Conservation (phyloP, 2,113 vertebrate species). For the Myocastor coypus region DNA sequence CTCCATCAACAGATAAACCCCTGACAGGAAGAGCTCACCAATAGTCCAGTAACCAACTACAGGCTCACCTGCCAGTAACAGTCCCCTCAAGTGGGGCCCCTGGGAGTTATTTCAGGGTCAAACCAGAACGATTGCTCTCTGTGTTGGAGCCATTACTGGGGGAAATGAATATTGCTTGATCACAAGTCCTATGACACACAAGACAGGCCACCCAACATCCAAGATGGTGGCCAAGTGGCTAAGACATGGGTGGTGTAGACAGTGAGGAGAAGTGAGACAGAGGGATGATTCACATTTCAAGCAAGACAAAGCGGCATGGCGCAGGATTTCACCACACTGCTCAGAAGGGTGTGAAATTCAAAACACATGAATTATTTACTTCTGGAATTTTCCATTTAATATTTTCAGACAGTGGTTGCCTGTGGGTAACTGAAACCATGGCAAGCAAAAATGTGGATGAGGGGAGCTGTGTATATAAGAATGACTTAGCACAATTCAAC, state of each 20-base stretch:
- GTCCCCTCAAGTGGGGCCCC: background rate
- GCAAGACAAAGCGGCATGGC: background rate
- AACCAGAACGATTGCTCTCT: background rate
- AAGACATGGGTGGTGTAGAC: too few species aligned
- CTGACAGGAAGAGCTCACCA: fast-evolving
- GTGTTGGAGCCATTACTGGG: background rate
- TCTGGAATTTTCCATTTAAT: background rate
- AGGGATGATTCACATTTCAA: background rate
- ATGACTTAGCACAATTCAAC: background rate
- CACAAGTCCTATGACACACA: background rate
- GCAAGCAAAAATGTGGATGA: background rate
- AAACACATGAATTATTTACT: slow-evolving; percentile 1
- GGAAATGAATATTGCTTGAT: background rate
- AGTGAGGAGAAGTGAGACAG: background rate
- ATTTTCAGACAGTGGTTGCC: slow-evolving; percentile 4
- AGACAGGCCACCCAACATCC: background rate
- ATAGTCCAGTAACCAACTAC: background rate
- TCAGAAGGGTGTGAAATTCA: background rate
- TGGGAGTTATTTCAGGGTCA: background rate
- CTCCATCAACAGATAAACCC: background rate
- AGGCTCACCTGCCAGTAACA: background rate
- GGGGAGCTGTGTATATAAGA: background rate
- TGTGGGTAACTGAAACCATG: slow-evolving; percentile 2
- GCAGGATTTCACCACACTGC: background rate
- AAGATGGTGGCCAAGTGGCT: too few species aligned